These are phyloP conservation scores for Pseudomyrmex concolor DNA, from an alignment of 1,140 invertebrate species.

Conservation along the genomic window DNA sequence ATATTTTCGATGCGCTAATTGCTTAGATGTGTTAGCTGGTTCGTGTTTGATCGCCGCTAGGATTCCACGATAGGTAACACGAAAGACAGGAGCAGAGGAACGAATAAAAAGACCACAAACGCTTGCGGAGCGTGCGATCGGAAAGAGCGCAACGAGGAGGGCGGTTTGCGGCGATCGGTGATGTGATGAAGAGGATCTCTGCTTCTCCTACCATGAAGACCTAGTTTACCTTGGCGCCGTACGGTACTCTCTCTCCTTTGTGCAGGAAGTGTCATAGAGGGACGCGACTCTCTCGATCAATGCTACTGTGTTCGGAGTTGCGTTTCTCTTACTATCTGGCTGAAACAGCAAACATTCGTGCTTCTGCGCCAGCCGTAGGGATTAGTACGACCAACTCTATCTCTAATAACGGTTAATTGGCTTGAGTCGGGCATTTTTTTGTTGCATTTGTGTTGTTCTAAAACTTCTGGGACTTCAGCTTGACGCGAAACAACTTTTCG, in stretches of 20 bases:
- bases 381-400: slow-evolving; percentile 44
- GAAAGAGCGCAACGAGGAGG: slow-evolving; percentile 27
- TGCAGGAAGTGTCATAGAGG: slow-evolving; percentile 56
- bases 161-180: slow-evolving; percentile 62
- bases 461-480: neutral
- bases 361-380: slow-evolving; percentile 30
- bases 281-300: slow-evolving; percentile 61
- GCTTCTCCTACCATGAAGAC: slow-evolving; percentile 60
- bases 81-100: neutral
- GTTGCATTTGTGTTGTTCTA: slow-evolving; percentile 18
- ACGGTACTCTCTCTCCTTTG: slow-evolving; percentile 57
- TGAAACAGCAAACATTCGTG: slow-evolving; percentile 47
- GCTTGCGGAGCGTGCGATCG: slow-evolving; percentile 23
- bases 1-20: slow-evolving; percentile 16
- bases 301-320: slow-evolving; percentile 62
- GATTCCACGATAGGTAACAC: neutral
- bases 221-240: slow-evolving; percentile 59
- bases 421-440: slow-evolving; percentile 35
- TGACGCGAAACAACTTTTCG: neutral
- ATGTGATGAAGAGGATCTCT: slow-evolving; percentile 64
- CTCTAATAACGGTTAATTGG: slow-evolving; percentile 48
- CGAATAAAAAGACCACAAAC: slow-evolving; percentile 58
- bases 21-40: neutral
- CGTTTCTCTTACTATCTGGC: slow-evolving; percentile 39
- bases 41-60: neutral